These are phyloP conservation scores for Synanthedon andrenaeformis DNA, from an alignment of 2,888 invertebrate species.

Conservation along the genomic window DNA sequence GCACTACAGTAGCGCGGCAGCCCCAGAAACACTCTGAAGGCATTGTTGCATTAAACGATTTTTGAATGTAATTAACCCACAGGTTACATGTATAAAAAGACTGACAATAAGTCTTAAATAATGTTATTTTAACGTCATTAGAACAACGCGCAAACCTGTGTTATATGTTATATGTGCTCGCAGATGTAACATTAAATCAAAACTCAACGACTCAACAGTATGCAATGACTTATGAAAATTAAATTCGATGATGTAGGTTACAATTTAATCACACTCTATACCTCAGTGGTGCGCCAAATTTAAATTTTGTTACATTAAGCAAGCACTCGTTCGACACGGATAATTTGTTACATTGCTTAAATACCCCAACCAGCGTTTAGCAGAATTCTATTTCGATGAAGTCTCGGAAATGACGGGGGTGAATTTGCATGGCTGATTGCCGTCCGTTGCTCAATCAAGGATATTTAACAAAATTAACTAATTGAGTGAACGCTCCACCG, in stretches of 20 bases:
- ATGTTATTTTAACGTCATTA: too few species aligned
- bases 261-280: neutral
- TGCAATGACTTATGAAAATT: neutral
- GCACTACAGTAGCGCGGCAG: too few species aligned
- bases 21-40: too few species aligned
- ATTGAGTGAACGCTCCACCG: slow-evolving; percentile 60
- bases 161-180: too few species aligned
- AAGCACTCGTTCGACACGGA: slow-evolving; percentile 15
- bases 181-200: neutral
- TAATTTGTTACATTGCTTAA: slow-evolving; percentile 21
- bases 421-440: slow-evolving; percentile 70
- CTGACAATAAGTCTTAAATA: too few species aligned
- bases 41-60: too few species aligned
- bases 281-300: neutral
- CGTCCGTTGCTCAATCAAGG: slow-evolving; percentile 68
- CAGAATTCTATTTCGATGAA: slow-evolving; percentile 26
- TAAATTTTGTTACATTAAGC: slow-evolving; percentile 4
- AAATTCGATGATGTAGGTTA: neutral
- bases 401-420: slow-evolving; percentile 39
- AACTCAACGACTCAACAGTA: neutral
- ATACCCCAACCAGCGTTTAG: slow-evolving; percentile 19
- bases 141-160: too few species aligned
- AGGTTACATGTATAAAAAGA: too few species aligned
- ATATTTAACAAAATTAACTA: slow-evolving; percentile 70
- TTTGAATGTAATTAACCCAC: too few species aligned